Percentiles rank a stretch among this genome's conserved stretches.
phyloP scores from a whole-genome alignment of 1,140 invertebrate species.

The Homalodisca vitripennis region DNA sequence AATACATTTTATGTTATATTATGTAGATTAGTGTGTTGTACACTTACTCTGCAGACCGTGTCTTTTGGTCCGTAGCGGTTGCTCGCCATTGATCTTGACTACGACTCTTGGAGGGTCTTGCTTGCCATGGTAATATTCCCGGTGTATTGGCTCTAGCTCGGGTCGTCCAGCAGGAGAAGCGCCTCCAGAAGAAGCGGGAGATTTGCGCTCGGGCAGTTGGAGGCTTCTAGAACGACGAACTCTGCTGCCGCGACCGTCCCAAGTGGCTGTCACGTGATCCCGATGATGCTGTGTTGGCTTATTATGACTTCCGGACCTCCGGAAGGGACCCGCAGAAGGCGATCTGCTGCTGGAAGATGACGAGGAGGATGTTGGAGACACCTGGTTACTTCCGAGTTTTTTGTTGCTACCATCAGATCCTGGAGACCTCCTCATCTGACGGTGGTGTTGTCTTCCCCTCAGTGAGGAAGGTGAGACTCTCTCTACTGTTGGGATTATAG shows the following conservation, averaged over 20 bases:
- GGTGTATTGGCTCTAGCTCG: conserved; percentile 39
- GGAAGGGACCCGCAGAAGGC: conserved; percentile 33
- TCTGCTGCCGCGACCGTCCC: conserved; percentile 18
- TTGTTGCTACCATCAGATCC: conserved; percentile 37
- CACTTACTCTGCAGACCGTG: conserved; percentile 44
- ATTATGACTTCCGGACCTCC: conserved; percentile 34
- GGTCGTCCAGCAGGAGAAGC: conserved; percentile 32
- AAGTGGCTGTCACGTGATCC: conserved; percentile 15
- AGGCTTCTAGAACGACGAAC: conserved; percentile 45
- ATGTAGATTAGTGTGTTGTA: too few species aligned
- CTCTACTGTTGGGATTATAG: conserved; percentile 6
- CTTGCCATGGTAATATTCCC: conserved; percentile 43
- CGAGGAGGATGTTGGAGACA: conserved; percentile 36
- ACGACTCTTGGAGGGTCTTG: conserved; percentile 49
- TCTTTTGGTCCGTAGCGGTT: conserved; percentile 43
- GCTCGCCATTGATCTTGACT: conserved; percentile 45
- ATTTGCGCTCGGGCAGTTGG: conserved; percentile 56
- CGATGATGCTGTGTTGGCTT: conserved; percentile 26
- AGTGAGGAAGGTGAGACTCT: conserved; percentile 25
- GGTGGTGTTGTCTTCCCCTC: conserved; percentile 19
- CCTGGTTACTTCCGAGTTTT: conserved; percentile 35
- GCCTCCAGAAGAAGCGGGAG: conserved; percentile 42
- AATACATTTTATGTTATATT: too few species aligned
- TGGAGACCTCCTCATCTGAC: conserved; percentile 36
- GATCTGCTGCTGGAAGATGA: conserved; percentile 34